phyloP scores from a whole-genome alignment of 2,113 vertebrate genomes.

The Taurulus bubalis region DNA sequence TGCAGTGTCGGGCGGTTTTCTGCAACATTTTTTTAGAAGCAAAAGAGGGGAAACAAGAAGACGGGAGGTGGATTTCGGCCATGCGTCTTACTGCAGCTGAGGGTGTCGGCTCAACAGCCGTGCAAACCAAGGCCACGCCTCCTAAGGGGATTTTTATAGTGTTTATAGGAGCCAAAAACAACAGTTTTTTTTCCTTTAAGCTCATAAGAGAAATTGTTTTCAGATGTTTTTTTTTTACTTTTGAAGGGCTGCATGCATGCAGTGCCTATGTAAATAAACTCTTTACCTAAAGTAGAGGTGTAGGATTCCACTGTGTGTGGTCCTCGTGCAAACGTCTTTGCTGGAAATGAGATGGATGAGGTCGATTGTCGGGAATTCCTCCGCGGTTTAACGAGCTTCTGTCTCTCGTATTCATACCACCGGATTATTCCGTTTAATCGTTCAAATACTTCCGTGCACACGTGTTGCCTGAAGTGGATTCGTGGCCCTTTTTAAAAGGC shows the following conservation, averaged over 20 bases:
- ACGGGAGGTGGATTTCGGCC: not conserved
- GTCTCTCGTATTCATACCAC: constrained; percentile 1
- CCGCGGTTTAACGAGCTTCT: constrained; percentile 35
- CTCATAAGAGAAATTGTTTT: constrained; percentile 34
- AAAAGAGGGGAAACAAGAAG: not conserved
- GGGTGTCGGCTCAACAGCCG: not conserved
- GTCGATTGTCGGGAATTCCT: constrained; percentile 13
- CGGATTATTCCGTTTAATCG: not conserved
- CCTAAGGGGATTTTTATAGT: not conserved
- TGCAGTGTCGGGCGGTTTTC: not conserved
- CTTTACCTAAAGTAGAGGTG: constrained; percentile 51
- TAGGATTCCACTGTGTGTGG: constrained; percentile 63
- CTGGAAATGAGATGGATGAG: constrained; percentile 39
- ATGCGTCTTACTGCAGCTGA: not conserved
- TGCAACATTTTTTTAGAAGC: constrained; percentile 11
- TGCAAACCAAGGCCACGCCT: not conserved
- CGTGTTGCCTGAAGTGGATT: not conserved
- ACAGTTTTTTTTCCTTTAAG: constrained; percentile 6
- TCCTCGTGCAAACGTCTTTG: constrained; percentile 35
- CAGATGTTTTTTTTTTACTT: constrained; percentile 51
- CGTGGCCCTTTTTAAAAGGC: not conserved
- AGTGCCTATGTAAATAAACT: constrained; percentile 65
- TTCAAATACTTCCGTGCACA: not conserved
- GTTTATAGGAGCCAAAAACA: not conserved
- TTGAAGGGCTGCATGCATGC: constrained; percentile 10